Percentiles rank a stretch among this genome's conserved stretches.
Conservation (phyloP, 2,113 vertebrate species). For the Pachyramphus minor region DNA sequence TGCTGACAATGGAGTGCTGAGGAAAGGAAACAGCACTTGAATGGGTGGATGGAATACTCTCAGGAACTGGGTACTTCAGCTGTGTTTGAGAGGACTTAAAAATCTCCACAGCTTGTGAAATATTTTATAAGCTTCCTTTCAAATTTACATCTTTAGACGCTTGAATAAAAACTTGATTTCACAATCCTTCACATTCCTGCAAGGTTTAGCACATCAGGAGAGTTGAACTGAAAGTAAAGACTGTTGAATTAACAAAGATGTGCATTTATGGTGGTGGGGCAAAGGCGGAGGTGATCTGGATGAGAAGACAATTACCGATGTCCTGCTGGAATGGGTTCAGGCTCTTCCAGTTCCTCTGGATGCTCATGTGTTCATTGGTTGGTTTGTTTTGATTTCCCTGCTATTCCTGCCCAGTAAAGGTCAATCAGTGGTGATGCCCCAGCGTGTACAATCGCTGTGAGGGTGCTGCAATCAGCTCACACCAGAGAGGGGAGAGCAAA, state of each 20-base stretch:
- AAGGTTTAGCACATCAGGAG: slow-evolving; percentile 3
- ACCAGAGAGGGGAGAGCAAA: neutral
- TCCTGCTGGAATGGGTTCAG: neutral
- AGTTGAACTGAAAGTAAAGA: neutral
- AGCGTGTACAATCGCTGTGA: neutral
- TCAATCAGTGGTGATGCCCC: neutral
- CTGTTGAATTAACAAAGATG: neutral
- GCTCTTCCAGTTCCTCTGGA: neutral
- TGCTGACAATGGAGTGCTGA: neutral
- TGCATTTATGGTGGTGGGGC: neutral
- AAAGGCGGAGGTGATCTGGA: neutral
- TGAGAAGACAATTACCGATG: neutral
- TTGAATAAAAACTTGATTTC: neutral
- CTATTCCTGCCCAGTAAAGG: neutral
- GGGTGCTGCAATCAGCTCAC: neutral
- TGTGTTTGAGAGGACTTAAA: slow-evolving; percentile 4
- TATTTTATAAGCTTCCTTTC: slow-evolving; percentile 15
- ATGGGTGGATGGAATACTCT: slow-evolving; percentile 16
- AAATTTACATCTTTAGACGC: neutral
- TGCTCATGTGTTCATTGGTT: neutral
- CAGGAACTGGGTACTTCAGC: slow-evolving; percentile 42
- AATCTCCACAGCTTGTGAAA: neutral
- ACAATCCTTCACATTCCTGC: slow-evolving; percentile 27
- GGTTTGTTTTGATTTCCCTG: neutral
- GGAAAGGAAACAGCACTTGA: neutral